phyloP scores from a whole-genome alignment of 1,140 invertebrate genomes.

The Paracyclopina nana region DNA sequence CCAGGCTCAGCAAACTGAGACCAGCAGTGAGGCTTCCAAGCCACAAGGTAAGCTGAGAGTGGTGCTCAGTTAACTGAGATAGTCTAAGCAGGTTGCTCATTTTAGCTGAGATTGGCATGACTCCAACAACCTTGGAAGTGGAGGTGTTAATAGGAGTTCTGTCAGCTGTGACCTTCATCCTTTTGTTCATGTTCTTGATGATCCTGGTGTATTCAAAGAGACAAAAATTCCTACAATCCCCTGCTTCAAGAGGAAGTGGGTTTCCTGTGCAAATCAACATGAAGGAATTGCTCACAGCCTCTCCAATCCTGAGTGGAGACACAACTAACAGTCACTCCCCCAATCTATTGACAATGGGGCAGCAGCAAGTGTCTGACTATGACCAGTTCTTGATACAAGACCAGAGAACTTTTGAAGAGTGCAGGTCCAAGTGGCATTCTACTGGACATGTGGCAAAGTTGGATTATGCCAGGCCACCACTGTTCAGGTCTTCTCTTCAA shows the following conservation, averaged over 20 bases:
- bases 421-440: slow-evolving; percentile 7
- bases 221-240: slow-evolving; percentile 12
- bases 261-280: slow-evolving; percentile 29
- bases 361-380: background rate
- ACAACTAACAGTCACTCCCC: background rate
- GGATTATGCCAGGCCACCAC: background rate
- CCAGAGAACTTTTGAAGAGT: slow-evolving; percentile 6
- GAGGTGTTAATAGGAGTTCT: slow-evolving; percentile 53
- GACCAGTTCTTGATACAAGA: background rate
- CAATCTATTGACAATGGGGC: background rate
- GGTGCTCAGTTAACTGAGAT: background rate
- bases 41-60: background rate
- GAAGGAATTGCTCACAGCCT: slow-evolving; percentile 27
- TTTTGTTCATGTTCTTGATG: slow-evolving; percentile 47
- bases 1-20: background rate
- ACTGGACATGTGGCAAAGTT: slow-evolving; percentile 1
- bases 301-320: background rate
- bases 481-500: background rate
- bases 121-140: slow-evolving; percentile 25
- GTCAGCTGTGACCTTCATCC: slow-evolving; percentile 45
- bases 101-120: background rate
- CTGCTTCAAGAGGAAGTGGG: background rate
- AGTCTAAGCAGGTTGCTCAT: background rate
- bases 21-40: background rate
- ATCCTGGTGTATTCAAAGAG: slow-evolving; percentile 38